Evolutionary conservation across 1,140 invertebrate genomes (phyloP).

Genomic region (Battus philenor): DNA sequence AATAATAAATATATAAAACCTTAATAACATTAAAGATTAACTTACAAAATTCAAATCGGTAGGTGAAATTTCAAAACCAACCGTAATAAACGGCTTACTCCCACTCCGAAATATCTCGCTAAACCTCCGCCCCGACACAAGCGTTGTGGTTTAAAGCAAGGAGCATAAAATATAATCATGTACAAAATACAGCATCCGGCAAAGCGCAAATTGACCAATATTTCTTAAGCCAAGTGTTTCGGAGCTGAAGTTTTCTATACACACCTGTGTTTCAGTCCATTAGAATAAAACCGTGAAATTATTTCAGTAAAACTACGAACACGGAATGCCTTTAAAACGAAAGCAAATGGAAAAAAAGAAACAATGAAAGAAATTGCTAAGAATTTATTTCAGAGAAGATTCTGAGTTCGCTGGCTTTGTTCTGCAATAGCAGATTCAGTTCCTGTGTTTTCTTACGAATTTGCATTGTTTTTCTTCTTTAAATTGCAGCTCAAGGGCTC

Average conservation of each 20-base stretch:
- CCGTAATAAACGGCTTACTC: conserved; percentile 2
- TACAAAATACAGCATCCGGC: conserved; percentile 12
- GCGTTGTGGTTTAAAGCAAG: conserved; percentile 11
- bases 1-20: no score
- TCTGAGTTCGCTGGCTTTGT: neutral
- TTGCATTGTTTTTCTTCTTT: no score
- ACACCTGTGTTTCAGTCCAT: conserved; percentile 4
- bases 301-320: neutral
- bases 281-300: neutral
- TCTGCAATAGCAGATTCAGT: neutral
- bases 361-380: no score
- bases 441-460: no score
- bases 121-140: conserved; percentile 4
- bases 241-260: conserved; percentile 2
- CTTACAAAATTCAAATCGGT: neutral
- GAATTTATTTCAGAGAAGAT: neutral
- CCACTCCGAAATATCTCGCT: conserved; percentile 1
- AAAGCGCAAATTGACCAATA: conserved; percentile 13
- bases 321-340: neutral
- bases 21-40: no score
- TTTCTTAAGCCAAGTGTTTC: conserved; percentile 12
- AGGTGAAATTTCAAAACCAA: conserved; percentile 5
- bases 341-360: no score
- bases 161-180: conserved; percentile 14
- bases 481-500: no score